Conservation (phyloP, 2,113 vertebrate genomes). For the Empidonax alnorum region DNA sequence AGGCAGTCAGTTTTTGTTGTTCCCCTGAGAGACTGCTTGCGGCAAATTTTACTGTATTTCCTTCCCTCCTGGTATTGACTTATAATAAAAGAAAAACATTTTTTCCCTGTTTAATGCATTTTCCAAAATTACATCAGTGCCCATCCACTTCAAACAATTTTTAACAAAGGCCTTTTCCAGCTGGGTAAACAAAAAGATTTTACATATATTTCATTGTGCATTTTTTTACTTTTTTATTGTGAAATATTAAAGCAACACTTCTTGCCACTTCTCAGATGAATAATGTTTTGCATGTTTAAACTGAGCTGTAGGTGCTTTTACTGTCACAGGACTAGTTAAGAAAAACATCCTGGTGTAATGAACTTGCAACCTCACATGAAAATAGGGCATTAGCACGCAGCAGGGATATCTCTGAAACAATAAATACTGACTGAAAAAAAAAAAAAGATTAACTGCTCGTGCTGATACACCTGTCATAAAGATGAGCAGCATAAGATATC, state of each 20-base stretch:
- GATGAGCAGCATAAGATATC: not conserved
- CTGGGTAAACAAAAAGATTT: conserved; percentile 55
- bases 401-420: not conserved
- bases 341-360: not conserved
- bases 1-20: conserved; percentile 23
- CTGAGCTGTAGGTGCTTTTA: not conserved
- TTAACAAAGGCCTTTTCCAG: conserved; percentile 39
- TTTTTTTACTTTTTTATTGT: not conserved
- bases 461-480: not conserved
- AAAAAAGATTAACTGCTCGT: not conserved
- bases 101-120: conserved; percentile 36
- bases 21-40: conserved; percentile 10
- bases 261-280: not conserved
- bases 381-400: not conserved
- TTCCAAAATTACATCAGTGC: conserved; percentile 48
- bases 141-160: conserved; percentile 50
- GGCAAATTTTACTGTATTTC: conserved; percentile 41
- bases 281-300: not conserved
- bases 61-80: conserved; percentile 50
- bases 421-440: not conserved
- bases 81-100: conserved; percentile 63
- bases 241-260: not conserved
- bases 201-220: conserved; percentile 23
- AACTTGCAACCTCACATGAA: not conserved
- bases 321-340: not conserved